Percentiles rank a stretch among this genome's conserved stretches.
Conservation (phyloP, 1,140 invertebrate genomes). For the Cotesia vestalis region DNA sequence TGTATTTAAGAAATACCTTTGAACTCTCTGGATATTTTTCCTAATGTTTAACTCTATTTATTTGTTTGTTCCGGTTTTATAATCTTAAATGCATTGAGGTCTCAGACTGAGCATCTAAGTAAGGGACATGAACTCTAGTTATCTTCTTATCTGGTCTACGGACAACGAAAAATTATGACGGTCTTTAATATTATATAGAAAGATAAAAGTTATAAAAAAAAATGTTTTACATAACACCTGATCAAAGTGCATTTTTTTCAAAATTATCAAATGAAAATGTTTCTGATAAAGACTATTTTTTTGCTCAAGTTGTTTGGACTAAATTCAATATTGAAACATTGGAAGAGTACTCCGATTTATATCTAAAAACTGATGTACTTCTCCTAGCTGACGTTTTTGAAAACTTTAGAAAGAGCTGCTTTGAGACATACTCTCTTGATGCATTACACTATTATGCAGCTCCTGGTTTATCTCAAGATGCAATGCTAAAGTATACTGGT, state of each 20-base stretch:
- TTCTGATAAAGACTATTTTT: slow-evolving; percentile 8
- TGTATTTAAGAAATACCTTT: too few relatives aligned
- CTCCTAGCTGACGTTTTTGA: slow-evolving; percentile 62
- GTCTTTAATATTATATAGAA: too few relatives aligned
- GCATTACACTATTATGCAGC: slow-evolving; percentile 55
- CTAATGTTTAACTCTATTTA: too few relatives aligned
- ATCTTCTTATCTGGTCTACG: too few relatives aligned
- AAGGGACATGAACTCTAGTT: too few relatives aligned
- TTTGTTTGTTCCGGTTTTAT: too few relatives aligned
- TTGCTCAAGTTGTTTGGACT: slow-evolving; percentile 22
- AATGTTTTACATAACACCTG: too few relatives aligned
- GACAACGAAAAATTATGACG: too few relatives aligned
- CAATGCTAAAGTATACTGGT: slow-evolving; percentile 55
- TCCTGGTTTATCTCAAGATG: slow-evolving; percentile 52
- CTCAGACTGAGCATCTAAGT: too few relatives aligned
- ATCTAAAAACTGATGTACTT: slow-evolving; percentile 19
- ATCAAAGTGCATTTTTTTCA: slow-evolving; percentile 12
- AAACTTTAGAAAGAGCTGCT: slow-evolving; percentile 55
- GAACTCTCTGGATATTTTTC: too few relatives aligned
- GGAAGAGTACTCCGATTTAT: slow-evolving; percentile 23
- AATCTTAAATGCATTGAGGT: too few relatives aligned
- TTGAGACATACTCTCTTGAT: slow-evolving; percentile 51
- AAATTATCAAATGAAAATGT: slow-evolving; percentile 8
- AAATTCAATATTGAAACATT: slow-evolving; percentile 33
- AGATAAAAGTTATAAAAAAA: too few relatives aligned